Percentiles rank a stretch among this genome's conserved stretches.
Conservation (phyloP, 1,140 invertebrate species). For the Nasonia longicornis region DNA sequence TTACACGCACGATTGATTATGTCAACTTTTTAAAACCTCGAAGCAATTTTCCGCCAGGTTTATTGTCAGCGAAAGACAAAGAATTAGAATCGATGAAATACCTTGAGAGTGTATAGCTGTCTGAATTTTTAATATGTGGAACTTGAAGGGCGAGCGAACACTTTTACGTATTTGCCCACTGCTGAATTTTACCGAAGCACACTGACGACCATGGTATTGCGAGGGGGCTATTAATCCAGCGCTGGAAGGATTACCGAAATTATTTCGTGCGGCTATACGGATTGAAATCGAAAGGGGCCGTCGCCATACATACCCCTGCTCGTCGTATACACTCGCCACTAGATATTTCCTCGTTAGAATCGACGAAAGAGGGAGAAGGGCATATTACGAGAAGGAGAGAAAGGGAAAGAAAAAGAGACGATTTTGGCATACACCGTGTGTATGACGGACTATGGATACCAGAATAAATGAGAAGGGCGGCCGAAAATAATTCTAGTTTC, state of each 20-base stretch:
- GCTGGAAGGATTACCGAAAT: constrained; percentile 46
- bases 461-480: constrained; percentile 16
- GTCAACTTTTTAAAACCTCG: neutral
- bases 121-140: constrained; percentile 29
- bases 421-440: constrained; percentile 15
- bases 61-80: neutral
- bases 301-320: neutral
- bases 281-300: constrained; percentile 41
- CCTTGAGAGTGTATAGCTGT: neutral
- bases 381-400: neutral
- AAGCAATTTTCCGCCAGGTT: neutral
- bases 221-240: constrained; percentile 43
- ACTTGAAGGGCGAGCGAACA: neutral
- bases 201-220: neutral
- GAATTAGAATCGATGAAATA: neutral
- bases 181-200: neutral
- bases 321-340: constrained; percentile 16
- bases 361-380: constrained; percentile 13
- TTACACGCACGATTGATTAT: no score
- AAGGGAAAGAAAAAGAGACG: constrained; percentile 41
- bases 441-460: neutral
- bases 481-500: neutral
- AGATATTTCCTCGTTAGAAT: constrained; percentile 42
- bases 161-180: constrained; percentile 24
- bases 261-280: constrained; percentile 39